A percentile compares a stretch with the other conserved stretches of the same genome.
These are phyloP conservation scores for Otus sunia DNA, from an alignment of 2,113 vertebrate species.

Conservation along the genomic window DNA sequence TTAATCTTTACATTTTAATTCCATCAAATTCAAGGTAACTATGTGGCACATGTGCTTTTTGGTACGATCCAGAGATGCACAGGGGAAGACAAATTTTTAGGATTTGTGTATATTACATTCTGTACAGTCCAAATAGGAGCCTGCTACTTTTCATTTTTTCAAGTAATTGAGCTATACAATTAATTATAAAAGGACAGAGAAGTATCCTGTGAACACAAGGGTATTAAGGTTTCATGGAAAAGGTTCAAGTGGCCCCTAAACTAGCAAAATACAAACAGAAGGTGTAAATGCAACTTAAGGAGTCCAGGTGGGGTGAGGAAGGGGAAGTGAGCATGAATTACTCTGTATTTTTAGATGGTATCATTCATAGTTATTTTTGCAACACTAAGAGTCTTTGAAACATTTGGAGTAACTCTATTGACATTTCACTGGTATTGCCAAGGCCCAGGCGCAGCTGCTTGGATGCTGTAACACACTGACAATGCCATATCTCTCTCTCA, in stretches of 20 bases:
- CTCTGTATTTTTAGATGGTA: background rate
- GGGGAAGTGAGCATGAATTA: background rate
- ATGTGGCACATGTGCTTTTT: background rate
- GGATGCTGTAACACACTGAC: background rate
- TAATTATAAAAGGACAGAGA: background rate
- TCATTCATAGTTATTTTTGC: constrained; percentile 14
- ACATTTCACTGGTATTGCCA: background rate
- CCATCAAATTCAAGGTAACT: background rate
- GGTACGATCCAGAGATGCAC: background rate
- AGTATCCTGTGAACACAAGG: background rate
- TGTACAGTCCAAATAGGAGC: background rate
- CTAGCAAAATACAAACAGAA: background rate
- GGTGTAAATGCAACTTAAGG: background rate
- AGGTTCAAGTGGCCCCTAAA: background rate
- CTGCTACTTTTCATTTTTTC: background rate
- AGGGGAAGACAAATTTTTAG: background rate
- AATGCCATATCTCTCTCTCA: background rate
- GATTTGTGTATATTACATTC: background rate
- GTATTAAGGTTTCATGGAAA: background rate
- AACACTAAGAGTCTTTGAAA: background rate
- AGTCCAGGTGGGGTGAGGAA: background rate
- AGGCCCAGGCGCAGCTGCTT: background rate
- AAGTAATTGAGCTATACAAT: background rate
- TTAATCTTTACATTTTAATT: background rate
- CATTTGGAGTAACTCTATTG: background rate